phyloP scores from a whole-genome alignment of 2,113 vertebrate genomes.

The Haplochromis vanheusdeni region DNA sequence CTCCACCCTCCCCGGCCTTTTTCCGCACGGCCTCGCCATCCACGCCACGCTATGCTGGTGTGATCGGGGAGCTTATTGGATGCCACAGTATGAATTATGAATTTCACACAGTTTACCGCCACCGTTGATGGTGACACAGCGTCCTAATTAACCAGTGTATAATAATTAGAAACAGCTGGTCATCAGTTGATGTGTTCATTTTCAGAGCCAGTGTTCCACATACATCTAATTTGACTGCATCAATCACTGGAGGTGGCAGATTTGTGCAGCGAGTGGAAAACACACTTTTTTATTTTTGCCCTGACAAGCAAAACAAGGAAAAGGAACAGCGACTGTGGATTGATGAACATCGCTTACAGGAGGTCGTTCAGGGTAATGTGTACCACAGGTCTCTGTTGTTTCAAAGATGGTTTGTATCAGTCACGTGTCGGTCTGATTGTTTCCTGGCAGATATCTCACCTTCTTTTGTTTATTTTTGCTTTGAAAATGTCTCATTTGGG shows the following conservation, averaged over 20 bases:
- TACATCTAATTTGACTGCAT: conserved; percentile 69
- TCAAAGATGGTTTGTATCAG: background rate
- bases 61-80: conserved; percentile 42
- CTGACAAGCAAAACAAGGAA: conserved; percentile 7
- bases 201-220: conserved; percentile 61
- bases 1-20: background rate
- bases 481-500: background rate
- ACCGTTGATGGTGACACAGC: conserved; percentile 56
- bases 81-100: conserved; percentile 65
- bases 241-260: conserved; percentile 54
- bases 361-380: background rate
- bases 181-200: conserved; percentile 71
- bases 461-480: background rate
- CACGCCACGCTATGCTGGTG: conserved; percentile 11
- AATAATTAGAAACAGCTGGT: conserved; percentile 74
- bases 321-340: background rate
- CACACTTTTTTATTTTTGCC: background rate
- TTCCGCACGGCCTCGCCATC: conserved; percentile 37
- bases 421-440: background rate
- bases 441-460: background rate
- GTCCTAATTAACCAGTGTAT: conserved; percentile 70
- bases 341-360: background rate
- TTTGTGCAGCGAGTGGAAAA: conserved; percentile 22
- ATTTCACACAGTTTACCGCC: conserved; percentile 64
- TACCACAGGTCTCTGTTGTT: background rate